These are phyloP conservation scores for Hirundo rustica DNA, from an alignment of 2,797 vertebrate genomes.

Conservation along the genomic window DNA sequence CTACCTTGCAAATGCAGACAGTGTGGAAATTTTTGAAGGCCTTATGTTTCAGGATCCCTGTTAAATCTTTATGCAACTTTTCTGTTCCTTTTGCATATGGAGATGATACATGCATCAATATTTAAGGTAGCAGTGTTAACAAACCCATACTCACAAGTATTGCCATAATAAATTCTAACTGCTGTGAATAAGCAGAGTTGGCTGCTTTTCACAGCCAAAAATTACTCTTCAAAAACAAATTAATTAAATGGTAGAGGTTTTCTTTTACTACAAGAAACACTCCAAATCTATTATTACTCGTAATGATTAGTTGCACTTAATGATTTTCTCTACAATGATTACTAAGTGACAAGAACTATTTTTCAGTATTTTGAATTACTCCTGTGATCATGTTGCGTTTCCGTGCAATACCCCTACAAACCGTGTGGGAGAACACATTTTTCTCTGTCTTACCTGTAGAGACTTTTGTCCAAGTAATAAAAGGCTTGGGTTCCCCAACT, in stretches of 20 bases:
- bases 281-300: neutral
- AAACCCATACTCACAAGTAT: neutral
- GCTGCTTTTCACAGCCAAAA: neutral
- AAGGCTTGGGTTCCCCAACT: conserved; percentile 82
- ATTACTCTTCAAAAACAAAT: neutral
- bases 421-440: fast-evolving
- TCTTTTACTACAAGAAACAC: neutral
- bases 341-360: neutral
- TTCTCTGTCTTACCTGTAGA: conserved; percentile 81
- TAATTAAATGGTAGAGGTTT: neutral
- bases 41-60: neutral
- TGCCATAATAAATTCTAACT: neutral
- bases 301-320: neutral
- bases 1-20: neutral
- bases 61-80: neutral
- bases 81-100: neutral
- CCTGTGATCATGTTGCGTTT: neutral
- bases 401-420: neutral
- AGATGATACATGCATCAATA: neutral
- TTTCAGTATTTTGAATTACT: neutral
- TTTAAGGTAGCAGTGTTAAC: neutral
- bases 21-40: neutral
- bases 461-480: conserved; percentile 89
- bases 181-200: neutral
- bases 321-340: neutral